Evolutionary conservation across 2,113 vertebrate species (phyloP), one percentile per base, ranked within the genome.

Genomic region (Prochilodus magdalenae): DNA sequence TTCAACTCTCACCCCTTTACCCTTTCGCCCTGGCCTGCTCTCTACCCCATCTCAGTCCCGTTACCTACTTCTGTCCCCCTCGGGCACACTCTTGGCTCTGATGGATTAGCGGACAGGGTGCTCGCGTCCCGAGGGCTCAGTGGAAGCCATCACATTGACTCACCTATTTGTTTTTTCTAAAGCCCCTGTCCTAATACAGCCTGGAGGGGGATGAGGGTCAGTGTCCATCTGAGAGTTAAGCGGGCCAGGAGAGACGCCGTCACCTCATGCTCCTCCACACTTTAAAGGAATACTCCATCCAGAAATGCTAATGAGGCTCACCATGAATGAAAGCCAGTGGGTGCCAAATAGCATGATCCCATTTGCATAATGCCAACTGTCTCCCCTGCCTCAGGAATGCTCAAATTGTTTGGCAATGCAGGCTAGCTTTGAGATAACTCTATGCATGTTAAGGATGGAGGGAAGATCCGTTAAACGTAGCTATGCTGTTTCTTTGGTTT

Each of bases 21-120:
- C 70, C 30, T 69, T 22, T 53, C 11, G 18, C 44, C 77, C 40
- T 49, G 33, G 33, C 73, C 57, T 69, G 49, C 80, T 70, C 75
- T 40, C 20, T 7, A 30, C 53, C 59, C 66, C 55, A n/a, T 83
- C 51, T 22, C n/a, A 63, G 69, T 47, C 62, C 70, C 2, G 22
- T 70, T 79, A 59, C 65, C 65, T 22, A 24, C 71, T 59, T 63
- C 44, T 65, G 27, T 8, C 65, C 57, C 36, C 77, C 66, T 79
- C 30, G 59, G 59, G 70, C 76, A 66, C 33, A 27, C 80, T 33
- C 49, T 73, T 7, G 55, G 14, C 77, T 80, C 53, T 86, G 77
- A 91, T 88, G 85, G 80, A 82, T 75, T 85, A 86, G 79, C 67
- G 22, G 69, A 88, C 79, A 62, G 72, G 80, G 65, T 69, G 60